Evolutionary conservation across 2,888 invertebrate species (phyloP).

Genomic region (Cantharis lateralis): DNA sequence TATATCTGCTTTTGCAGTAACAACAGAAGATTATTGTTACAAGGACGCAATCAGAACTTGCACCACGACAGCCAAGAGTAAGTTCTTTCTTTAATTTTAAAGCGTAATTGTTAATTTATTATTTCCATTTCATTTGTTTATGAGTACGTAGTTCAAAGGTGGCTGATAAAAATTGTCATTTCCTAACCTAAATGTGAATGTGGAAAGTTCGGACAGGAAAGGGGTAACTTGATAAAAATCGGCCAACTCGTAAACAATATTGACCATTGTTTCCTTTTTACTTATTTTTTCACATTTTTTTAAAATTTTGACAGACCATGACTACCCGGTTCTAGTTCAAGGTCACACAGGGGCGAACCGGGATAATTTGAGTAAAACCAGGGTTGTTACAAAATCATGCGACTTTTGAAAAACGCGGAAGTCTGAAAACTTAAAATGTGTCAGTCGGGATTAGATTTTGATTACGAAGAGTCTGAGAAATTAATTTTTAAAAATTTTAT

Average conservation of each 20-base stretch:
- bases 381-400: too few species aligned
- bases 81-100: background rate
- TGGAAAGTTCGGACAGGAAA: background rate
- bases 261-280: too few species aligned
- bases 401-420: too few species aligned
- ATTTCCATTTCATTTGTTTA: background rate
- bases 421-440: too few species aligned
- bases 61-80: slow-evolving; percentile 52
- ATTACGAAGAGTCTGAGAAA: too few species aligned
- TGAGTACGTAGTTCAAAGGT: background rate
- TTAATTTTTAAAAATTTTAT: too few species aligned
- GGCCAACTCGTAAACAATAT: too few species aligned
- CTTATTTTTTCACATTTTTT: background rate
- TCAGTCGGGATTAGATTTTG: too few species aligned
- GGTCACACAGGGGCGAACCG: background rate
- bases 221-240: background rate
- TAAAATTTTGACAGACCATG: background rate
- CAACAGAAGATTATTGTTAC: slow-evolving; percentile 64
- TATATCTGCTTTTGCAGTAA: slow-evolving; percentile 47
- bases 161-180: background rate
- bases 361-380: background rate
- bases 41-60: slow-evolving; percentile 62
- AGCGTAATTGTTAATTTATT: background rate
- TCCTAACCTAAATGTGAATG: background rate
- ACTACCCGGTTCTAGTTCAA: background rate